A percentile compares a stretch with the other conserved stretches of the same genome.
Evolutionary conservation across 2,797 vertebrate species (phyloP).

Genomic region (Cossypha heuglini): DNA sequence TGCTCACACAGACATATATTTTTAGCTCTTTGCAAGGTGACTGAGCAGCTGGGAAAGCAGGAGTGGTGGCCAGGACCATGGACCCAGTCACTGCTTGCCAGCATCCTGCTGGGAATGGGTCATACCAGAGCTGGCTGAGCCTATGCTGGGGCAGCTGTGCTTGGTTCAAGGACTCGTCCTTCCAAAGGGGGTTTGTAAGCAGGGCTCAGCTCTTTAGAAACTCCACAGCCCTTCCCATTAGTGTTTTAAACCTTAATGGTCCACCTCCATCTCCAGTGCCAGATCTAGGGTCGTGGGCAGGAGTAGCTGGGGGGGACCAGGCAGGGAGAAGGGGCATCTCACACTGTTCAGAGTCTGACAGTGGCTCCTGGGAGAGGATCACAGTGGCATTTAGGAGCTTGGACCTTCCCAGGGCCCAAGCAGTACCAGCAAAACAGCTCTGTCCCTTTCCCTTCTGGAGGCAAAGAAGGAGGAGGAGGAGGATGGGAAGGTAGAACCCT

Average conservation of each 20-base stretch:
- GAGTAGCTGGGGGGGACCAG: neutral
- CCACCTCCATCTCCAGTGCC: neutral
- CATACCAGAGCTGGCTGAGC: neutral
- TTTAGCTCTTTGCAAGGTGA: neutral
- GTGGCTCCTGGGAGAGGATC: neutral
- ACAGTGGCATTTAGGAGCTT: neutral
- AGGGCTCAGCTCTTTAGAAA: neutral
- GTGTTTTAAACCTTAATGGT: neutral
- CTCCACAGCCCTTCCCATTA: neutral
- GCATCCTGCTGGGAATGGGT: neutral
- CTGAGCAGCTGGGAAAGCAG: conserved; percentile 18
- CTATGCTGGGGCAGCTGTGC: neutral
- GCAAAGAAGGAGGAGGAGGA: neutral
- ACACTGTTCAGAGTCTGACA: fast-evolving
- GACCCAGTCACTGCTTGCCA: neutral
- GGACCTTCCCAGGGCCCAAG: neutral
- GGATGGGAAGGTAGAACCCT: neutral
- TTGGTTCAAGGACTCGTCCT: neutral
- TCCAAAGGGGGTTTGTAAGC: neutral
- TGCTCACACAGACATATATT: neutral
- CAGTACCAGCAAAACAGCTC: neutral
- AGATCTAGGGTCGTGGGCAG: fast-evolving
- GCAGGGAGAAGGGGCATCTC: neutral
- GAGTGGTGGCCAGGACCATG: neutral
- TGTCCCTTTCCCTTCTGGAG: neutral